A percentile compares a stretch with the other conserved stretches of the same genome.
Evolutionary conservation across 2,113 vertebrate genomes (phyloP).

Genomic region (Muntiacus muntjak): DNA sequence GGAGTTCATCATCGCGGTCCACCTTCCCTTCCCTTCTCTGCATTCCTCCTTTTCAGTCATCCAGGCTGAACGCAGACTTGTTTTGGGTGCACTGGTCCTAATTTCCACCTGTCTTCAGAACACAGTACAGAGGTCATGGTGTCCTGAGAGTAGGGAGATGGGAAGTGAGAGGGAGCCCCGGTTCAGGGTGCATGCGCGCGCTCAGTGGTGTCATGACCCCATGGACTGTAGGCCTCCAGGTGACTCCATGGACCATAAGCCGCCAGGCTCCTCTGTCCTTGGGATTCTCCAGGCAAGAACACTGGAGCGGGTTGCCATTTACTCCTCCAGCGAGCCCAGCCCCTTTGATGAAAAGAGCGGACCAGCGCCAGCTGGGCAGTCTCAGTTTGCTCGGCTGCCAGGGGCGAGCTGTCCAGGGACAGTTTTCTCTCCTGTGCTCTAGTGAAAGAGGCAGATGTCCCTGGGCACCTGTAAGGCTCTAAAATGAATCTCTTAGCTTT

Average conservation of each 20-base stretch:
- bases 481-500: neutral
- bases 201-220: neutral
- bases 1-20: accelerated
- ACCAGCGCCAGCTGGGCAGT: accelerated
- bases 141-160: neutral
- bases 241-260: neutral
- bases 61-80: neutral
- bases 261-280: neutral
- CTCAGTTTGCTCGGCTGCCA: accelerated
- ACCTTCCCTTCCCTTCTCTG: neutral
- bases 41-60: accelerated
- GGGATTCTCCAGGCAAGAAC: neutral
- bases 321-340: neutral
- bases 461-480: accelerated
- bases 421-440: accelerated
- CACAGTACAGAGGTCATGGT: accelerated
- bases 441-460: neutral
- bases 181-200: neutral
- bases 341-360: neutral
- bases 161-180: accelerated
- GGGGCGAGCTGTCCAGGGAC: accelerated
- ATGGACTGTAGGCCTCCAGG: neutral
- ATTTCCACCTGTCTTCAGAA: neutral
- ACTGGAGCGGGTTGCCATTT: neutral
- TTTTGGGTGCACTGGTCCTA: accelerated